Evolutionary conservation across 1,140 invertebrate species (phyloP), one percentile per base, ranked within the genome.

Genomic region (Achroia grisella): DNA sequence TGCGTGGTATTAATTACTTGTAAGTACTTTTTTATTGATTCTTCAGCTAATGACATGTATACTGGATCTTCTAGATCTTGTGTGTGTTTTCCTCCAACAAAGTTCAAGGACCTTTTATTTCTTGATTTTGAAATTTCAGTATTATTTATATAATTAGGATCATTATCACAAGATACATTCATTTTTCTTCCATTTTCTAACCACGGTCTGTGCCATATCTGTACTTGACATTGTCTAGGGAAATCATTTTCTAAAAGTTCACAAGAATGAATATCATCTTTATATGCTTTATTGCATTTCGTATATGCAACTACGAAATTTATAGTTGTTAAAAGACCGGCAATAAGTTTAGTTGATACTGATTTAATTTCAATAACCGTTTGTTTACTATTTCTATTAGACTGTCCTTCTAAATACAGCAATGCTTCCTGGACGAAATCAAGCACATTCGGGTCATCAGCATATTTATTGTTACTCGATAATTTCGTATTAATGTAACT

Each of bases 121-220:
- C 10, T 29, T 29, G 5, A 6, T 29, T 10, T 4, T 4, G 10
- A 15, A 14, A 15, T 14, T 15, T 15, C 2, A 35, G 8, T n/a
- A 13, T 14, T 4, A 14, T 53, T 9, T 34, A 36, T 44, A 10
- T 41, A 13, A 11, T 39, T 44, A 32, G 10, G 17, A 36, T 37
- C 28, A 44, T 78, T 58, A 17, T 79, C 52, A 46, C 88, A 89
- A 3, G 65, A 57, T 0, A 89, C 73, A 8, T 75, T 80, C 4
- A 88, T 71, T 52, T 87, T 46, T 33, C 49, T 70, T 2, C 78
- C 86, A 8, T 87, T 47, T 44, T 88, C 80, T 10, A 89, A 14
- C 91, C 90, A 92, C 4, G 90, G 87, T 56, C 87, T 79, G 29
- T 90, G 88, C 89, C 89, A 91, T 27, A 90, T 71, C 12, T 71